Base-by-base conservation (phyloP, 1,140 invertebrate genomes). In the Camponotus vicinus region DNA sequence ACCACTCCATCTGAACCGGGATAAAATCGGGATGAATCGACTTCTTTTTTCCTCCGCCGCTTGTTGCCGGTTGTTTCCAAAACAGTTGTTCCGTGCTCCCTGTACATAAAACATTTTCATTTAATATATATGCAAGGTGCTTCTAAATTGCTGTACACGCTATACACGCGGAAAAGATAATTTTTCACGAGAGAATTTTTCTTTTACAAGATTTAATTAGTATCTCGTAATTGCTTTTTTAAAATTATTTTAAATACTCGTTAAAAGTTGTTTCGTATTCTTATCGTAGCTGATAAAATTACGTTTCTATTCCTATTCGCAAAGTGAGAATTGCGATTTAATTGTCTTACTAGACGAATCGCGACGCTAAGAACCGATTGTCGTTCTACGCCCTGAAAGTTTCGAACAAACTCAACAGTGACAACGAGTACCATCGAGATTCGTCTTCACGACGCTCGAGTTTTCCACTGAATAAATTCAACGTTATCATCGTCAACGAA, bases 401-500 rank as follows among this genome's bases (percentile, higher is more conserved):
- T 85, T 52, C 49, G 37, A 80, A 86, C 37, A 57, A 80, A 80
- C 49, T 82, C 66, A 67, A 82, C 64, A 82, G 79, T 69, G 71
- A 71, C 55, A 77, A 77, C 70, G 87, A 55, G 34, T 34, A 70
- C 83, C 85, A 61, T 79, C 71, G 64, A 57, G 78, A 37, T 86
- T n/a, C 63, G 88, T 67, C 88, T 82, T 82, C 71, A 80, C 88
- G 80, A 57, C 76, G 69, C 34, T 67, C 78, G 75, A 90, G 67
- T 88, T 87, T 90, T 90, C 89, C 89, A 86, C 75, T 88, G 90
- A 90, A 91, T 91, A 90, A 91, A 91, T 91, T 88, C 75, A 76
- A 85, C 89, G 87, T 86, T 90, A 90, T 91, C 90, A 71, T 86
- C 77, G 63, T 57, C 61, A 61, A 63, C 21, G 71, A 21, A 37